Base-by-base conservation (phyloP, 2,113 vertebrate genomes). In the Monarcha castaneiventris region DNA sequence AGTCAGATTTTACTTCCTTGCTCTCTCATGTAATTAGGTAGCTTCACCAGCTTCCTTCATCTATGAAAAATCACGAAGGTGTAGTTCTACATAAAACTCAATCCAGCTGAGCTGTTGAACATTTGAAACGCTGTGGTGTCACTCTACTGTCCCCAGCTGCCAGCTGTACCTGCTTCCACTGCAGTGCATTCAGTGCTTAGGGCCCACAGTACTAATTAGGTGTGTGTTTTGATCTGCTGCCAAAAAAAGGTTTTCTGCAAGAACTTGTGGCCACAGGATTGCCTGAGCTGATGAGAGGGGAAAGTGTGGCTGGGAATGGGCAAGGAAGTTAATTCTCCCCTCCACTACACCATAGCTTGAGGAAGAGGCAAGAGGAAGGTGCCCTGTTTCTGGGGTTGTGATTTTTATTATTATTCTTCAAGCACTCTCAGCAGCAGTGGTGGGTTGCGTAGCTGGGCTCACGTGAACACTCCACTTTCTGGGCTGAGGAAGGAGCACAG, bases 1-100 rank as follows among this genome's bases (percentile, higher is more conserved):
- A 94, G 78, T 85, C 82, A 80, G 37, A 63, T 66, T 75, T 82
- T 69, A 62, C 90, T 88, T 95, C 90, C 75, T 88, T 89, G 49
- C 67, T 94, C 87, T 58, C 43, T 85, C 51, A 48, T 76, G 30
- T 94, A 91, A 91, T 94, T 94, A 59, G 48, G 51, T 41, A 78
- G 75, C 61, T 67, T 90, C 26, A n/a, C 30, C 35, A 59, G 46
- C 68, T 93, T 63, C 67, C 79, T 88, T 90, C 85, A 55, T 66
- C 54, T 69, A 7, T 87, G 72, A 56, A 44, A 76, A 73, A 46
- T 14, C 54, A 16, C 59, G 10, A 12, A 76, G 71, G 44, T 73
- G 37, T 67, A n/a, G 39, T 23, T 86, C 39, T 18, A 12, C 9
- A 2, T 79, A 23, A 59, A 3, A 2, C n/a, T 44, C 37, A 6